Evolutionary conservation across 2,113 vertebrate species (phyloP), one percentile per base, ranked within the genome.

Genomic region (Ochotona curzoniae): DNA sequence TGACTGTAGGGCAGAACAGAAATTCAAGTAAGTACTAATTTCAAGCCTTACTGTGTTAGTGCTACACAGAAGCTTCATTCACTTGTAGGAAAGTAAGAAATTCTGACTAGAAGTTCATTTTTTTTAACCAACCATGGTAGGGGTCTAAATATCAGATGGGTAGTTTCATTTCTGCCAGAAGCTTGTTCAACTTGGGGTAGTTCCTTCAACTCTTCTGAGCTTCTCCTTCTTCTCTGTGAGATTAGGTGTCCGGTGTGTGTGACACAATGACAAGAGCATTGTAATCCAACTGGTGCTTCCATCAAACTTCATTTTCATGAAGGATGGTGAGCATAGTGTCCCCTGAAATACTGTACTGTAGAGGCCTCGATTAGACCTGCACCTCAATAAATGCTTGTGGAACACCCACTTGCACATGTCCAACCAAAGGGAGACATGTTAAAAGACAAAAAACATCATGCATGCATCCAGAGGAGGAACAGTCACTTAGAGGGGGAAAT

Each of bases 21-120:
- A 79, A 91, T 63, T 88, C 49, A 51, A 61, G 88, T 57, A 54
- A 87, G 69, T 54, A n/a, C 30, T 86, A 71, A 54, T 81, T 71
- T 28, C 26, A 95, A 89, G 44, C 2, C 67, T 93, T 83, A 12
- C 15, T 90, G 30, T 84, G 26, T 57, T 87, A 67, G 25, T 90
- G 14, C 38, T 71, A 23, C 35, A 71, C 15, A 26, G 64, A 30
- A 44, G 47, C 47, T 93, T 44, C 74, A 71, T 47, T 66, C 26
- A 63, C 38, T 95, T 93, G 64, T 38, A 89, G 28, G 60, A 67
- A 70, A 89, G 17, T 81, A 66, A 78, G 67, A 73, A 30, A 76
- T 51, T 35, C 70, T 82, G 26, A 75, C 89, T 94, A 85, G 61
- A 75, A 57, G 67, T 94, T 78, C 18, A 28, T 92, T 92, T 85